Base-by-base conservation (phyloP, 2,888 invertebrate species). In the Lochmaea capreae region DNA sequence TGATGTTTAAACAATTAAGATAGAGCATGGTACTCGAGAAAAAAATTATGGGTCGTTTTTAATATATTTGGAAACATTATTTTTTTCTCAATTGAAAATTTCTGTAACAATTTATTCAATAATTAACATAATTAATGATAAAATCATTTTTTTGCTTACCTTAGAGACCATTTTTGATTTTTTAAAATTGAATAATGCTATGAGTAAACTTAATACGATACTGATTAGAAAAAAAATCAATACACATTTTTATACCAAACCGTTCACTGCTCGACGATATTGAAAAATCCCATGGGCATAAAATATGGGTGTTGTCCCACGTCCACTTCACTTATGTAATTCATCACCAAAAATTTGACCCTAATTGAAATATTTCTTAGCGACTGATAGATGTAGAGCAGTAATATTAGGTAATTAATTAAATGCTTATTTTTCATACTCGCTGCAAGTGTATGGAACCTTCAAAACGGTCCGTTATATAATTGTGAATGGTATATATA, bases 141-240 rank as follows among this genome's bases (percentile, higher is more conserved):
- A 26, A 26, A 26, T 26, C 26, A 26, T 33, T 33, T 33, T 33
- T 12, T 59, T 33, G 33, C 75, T 73, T 67, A 77, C 77, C 62
- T 77, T 77, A 10, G 42, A 63, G 26, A 72, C 69, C 77, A 77
- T 77, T 39, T 61, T 61, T 65, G 58, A 42, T 69, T 65, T 33
- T 33, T 33, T 49, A 5, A 42, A 11, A 16, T 57, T 65, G 54
- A 54, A 18, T 54, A 10, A 18, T 54, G 18, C 65, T 70, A 65
- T 59, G 43, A 58, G 33, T 68, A 66, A 59, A 67, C 46, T 68
- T 54, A n/a, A 33, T 52, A n/a, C 58, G 54, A 73, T 65, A 77
- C 77, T 77, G 77, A 75, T 73, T 75, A 12, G 58, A 73, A 77
- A 75, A 71, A 77, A 65, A 52, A 67, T n/a, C 42, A 61, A 59